These are phyloP conservation scores for Hydrolagus affinis DNA, from an alignment of 2,113 vertebrate species.

Conservation along the genomic window DNA sequence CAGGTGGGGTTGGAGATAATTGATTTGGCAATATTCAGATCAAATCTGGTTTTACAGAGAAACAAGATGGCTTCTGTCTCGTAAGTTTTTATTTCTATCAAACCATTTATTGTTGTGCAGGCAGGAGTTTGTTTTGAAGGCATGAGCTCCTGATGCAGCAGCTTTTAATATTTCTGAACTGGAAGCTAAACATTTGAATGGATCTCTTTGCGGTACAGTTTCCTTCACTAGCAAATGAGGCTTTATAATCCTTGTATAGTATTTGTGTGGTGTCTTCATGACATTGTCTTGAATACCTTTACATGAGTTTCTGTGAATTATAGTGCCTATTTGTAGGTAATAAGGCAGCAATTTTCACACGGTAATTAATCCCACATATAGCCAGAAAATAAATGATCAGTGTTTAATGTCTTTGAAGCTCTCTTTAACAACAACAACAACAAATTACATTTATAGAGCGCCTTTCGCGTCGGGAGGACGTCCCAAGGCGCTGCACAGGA, in stretches of 20 bases:
- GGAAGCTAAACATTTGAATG: background rate
- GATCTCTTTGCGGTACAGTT: background rate
- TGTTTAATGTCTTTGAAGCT: no score
- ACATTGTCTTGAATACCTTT: no score
- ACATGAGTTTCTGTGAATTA: no score
- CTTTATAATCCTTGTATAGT: background rate
- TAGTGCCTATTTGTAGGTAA: no score
- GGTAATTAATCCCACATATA: no score
- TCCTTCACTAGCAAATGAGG: background rate
- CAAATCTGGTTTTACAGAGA: background rate
- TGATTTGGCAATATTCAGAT: background rate
- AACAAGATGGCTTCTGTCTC: background rate
- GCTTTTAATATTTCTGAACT: background rate
- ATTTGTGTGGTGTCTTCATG: no score
- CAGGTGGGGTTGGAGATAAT: background rate
- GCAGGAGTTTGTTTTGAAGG: background rate
- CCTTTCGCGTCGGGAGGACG: no score
- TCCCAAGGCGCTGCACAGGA: no score
- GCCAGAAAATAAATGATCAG: no score
- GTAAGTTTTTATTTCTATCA: background rate
- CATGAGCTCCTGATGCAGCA: background rate
- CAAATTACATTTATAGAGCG: no score
- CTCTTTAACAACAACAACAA: no score
- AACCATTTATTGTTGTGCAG: background rate
- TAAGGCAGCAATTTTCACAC: no score